Evolutionary conservation across 2,888 invertebrate species (phyloP), one percentile per base, ranked within the genome.

Genomic region (Enchytraeus crypticus): DNA sequence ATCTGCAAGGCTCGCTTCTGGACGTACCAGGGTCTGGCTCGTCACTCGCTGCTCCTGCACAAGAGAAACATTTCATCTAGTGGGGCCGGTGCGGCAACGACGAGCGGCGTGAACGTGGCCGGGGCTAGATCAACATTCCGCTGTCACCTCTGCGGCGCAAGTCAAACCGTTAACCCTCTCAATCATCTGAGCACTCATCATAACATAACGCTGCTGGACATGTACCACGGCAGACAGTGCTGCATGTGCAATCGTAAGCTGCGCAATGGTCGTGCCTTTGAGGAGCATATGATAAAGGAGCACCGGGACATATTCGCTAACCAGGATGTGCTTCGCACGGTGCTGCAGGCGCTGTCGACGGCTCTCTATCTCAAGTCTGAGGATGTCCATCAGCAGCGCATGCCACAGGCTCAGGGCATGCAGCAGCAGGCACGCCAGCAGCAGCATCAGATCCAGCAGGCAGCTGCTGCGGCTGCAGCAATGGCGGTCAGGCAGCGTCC

Each of bases 21-120:
- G 62, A 62, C 62, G 33, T 62, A 62, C 43, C 62, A 62, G 62
- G 62, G 62, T 29, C 55, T 62, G 46, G 59, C 62, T 5, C 61
- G 59, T n/a, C 62, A 62, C 54, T 61, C 62, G 5, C 34, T 59
- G 4, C 43, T 59, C 23, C 59, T 62, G 51, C 62, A 62, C 53
- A 58, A 59, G 54, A 26, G 59, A 0, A 30, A 53, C 26, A 56
- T 43, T 5, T 32, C 34, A 3, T n/a, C n/a, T n/a, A n/a, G n/a
- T n/a, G n/a, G n/a, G n/a, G n/a, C n/a, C n/a, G n/a, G n/a, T n/a
- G n/a, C n/a, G n/a, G n/a, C n/a, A n/a, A n/a, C n/a, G n/a, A n/a
- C n/a, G n/a, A n/a, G n/a, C n/a, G 26, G 33, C 2, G 26, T 49
- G 1, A 32, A 47, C 23, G n/a, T 47, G 23, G 34, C 53, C 0